phyloP scores from a whole-genome alignment of 2,888 invertebrate genomes.

The Drosophila acutilabella region DNA sequence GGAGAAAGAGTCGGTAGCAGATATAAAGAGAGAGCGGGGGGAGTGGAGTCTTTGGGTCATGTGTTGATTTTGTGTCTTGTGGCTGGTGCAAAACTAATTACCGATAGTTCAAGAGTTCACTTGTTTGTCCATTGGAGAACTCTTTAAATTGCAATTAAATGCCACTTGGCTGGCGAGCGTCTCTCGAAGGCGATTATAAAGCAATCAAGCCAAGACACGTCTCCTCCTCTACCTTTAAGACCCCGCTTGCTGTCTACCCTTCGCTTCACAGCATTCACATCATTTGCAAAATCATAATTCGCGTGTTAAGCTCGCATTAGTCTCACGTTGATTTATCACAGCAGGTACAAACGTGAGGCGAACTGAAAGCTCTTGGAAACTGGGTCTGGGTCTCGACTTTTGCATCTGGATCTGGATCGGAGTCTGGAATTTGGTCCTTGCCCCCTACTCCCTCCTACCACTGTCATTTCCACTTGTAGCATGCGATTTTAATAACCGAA shows the following conservation, averaged over 20 bases:
- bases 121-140: constrained; percentile 42
- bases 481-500: constrained; percentile 75
- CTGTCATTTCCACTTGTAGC: constrained; percentile 16
- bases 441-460: not conserved
- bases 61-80: constrained; percentile 71
- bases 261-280: constrained; percentile 51
- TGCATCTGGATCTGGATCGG: constrained; percentile 20
- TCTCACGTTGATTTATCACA: constrained; percentile 83
- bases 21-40: not conserved
- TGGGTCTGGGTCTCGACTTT: constrained; percentile 65
- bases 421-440: constrained; percentile 23
- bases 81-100: constrained; percentile 66
- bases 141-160: constrained; percentile 77
- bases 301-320: constrained; percentile 83
- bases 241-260: not conserved
- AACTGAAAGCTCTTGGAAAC: constrained; percentile 53
- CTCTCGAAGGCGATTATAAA: constrained; percentile 67
- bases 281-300: constrained; percentile 83
- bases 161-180: constrained; percentile 42
- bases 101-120: constrained; percentile 70
- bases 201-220: constrained; percentile 62
- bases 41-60: constrained; percentile 21
- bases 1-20: not conserved
- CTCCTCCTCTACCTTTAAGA: constrained; percentile 1
- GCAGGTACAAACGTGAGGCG: constrained; percentile 62